Base-by-base conservation (phyloP, 1,140 invertebrate species). In the Cotesia vestalis region DNA sequence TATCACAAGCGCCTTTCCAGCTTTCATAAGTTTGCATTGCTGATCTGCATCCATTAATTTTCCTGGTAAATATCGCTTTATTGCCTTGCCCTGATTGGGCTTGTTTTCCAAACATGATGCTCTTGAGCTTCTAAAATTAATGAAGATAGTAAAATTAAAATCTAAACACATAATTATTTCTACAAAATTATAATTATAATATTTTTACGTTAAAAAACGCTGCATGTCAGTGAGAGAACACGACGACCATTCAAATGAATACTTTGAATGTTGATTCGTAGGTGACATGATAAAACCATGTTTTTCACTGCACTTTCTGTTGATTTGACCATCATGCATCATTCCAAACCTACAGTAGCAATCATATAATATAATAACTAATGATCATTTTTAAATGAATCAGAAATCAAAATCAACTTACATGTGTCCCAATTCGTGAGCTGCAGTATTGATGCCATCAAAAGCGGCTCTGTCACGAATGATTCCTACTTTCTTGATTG, bases 371-470 rank as follows among this genome's bases (percentile, higher is more conserved):
- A 14, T 12, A 27, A 27, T 27, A 27, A 27, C 27, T 2, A 27
- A 27, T 27, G 3, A 27, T 27, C 27, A 27, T 27, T 27, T 27
- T 27, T 2, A 27, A 27, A 27, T 27, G 1, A 27, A 27, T 27
- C 27, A 27, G 27, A 27, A 27, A 27, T 27, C 27, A 27, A 27
- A 27, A 27, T 27, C 46, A 34, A 72, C 71, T 61, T 38, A 72
- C 71, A 62, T 63, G 20, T 72, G 71, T 1, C 71, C 71, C 11
- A 72, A 53, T 62, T 72, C 71, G 35, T 72, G 71, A 12, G 71
- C 71, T 68, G 66, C 64, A 8, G 64, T 62, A 20, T 55, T 20
- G 35, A 68, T 63, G 38, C 66, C 71, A 55, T 67, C 64, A 52
- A 53, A 72, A 53, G 27, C 20, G 34, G 35, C 71, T 46, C 61